These are phyloP conservation scores for Tricholauxania praeusta DNA, from an alignment of 2,888 invertebrate species.

Conservation along the genomic window DNA sequence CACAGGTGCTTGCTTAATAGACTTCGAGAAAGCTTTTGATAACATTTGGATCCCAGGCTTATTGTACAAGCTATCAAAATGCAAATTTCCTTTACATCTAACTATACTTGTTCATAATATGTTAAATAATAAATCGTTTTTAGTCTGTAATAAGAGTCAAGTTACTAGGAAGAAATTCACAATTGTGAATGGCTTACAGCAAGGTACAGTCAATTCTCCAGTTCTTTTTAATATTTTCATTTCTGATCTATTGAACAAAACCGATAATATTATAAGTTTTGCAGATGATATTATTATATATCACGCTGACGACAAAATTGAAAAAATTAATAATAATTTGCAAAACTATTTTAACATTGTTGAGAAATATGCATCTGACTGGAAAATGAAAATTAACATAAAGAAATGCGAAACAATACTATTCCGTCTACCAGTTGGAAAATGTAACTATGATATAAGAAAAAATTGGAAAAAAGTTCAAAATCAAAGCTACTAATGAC, in stretches of 20 bases:
- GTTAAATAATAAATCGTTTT: too few species aligned
- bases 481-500: constrained; percentile 15
- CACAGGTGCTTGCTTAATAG: not conserved
- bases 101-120: too few species aligned
- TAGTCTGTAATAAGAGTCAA: too few species aligned
- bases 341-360: constrained; percentile 11
- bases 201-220: not conserved
- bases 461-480: constrained; percentile 34
- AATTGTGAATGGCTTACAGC: too few species aligned
- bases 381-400: constrained; percentile 34
- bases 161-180: too few species aligned
- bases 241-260: constrained; percentile 7
- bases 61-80: too few species aligned
- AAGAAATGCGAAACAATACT: constrained; percentile 33
- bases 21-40: constrained; percentile 32
- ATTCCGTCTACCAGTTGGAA: constrained; percentile 32
- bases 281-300: constrained; percentile 36
- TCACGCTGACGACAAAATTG: constrained; percentile 11
- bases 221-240: constrained; percentile 16
- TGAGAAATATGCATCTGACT: constrained; percentile 22
- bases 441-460: constrained; percentile 29
- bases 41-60: constrained; percentile 26
- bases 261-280: constrained; percentile 28
- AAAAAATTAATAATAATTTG: constrained; percentile 25
- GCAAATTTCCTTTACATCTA: not conserved